Evolutionary conservation across 2,113 vertebrate species (phyloP), one percentile per base, ranked within the genome.

Genomic region (Alouatta palliata): DNA sequence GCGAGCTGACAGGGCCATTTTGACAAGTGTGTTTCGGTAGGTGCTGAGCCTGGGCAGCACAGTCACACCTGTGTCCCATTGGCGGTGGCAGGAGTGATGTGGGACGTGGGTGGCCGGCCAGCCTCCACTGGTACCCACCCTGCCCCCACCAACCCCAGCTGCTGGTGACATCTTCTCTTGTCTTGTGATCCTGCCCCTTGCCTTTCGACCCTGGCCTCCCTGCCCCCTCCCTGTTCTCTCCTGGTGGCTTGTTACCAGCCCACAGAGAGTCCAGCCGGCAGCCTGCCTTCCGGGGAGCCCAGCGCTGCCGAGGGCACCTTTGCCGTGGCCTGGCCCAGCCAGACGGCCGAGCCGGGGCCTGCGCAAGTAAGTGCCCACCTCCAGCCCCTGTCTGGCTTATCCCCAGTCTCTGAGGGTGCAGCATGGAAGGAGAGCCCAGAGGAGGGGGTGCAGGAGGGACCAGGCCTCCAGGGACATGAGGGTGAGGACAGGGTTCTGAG

Each of bases 261-360:
- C 98, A 99, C 99, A 98, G 98, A 99, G 95, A 98, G 90, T 96
- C 98, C 96, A 87, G 95, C 96, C 32, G 97, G 97, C 96, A 95
- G 97, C 97, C 96, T 97, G 97, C 98, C 97, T 96, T 97, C 97
- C 23, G 49, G 95, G 98, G 98, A 98, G 94, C 98, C 97, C 76
- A 91, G 95, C 52, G 66, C 94, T 86, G 97, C 94, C 2, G 97
- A 98, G 96, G 98, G 96, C 87, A 92, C 97, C 66, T 98, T 98
- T 98, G 98, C 94, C 32, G 98, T 98, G 94, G 94, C 98, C 97
- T 98, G 98, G 98, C 98, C 98, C 95, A 97, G 97, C 90, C 98
- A 97, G 94, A 94, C 70, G 10, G 95, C 94, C 4, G 89, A 97
- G 96, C 95, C 87, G 5, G 96, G 97, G 90, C 87, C 98, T 61